Evolutionary conservation across 2,888 invertebrate genomes (phyloP).

Genomic region (Limnephilus lunatus): DNA sequence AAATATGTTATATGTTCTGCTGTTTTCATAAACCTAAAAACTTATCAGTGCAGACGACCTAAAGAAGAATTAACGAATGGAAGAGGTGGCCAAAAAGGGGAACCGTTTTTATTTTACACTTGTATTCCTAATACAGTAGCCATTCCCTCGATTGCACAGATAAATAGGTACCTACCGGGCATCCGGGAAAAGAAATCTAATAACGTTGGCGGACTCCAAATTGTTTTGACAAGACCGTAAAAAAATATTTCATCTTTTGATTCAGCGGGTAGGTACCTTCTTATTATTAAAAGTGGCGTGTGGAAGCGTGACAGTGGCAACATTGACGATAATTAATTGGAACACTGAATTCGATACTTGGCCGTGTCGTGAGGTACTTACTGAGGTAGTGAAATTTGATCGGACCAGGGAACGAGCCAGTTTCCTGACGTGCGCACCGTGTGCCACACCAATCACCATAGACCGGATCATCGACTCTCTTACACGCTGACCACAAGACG

Average conservation of each 20-base stretch:
- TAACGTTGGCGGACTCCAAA: neutral
- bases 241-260: neutral
- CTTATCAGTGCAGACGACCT: too few relatives aligned
- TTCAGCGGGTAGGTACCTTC: neutral
- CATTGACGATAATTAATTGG: neutral
- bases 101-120: too few relatives aligned
- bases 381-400: neutral
- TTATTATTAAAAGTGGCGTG: neutral
- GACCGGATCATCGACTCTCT: slow-evolving; percentile 23
- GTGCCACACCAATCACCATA: neutral
- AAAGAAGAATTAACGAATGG: too few relatives aligned
- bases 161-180: too few relatives aligned
- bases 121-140: too few relatives aligned
- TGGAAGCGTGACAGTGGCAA: neutral
- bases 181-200: neutral
- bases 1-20: too few relatives aligned
- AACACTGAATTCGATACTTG: slow-evolving; percentile 12
- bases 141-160: too few relatives aligned
- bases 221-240: neutral
- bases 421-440: neutral
- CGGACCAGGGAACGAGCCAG: neutral
- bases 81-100: too few relatives aligned
- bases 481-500: neutral
- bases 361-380: neutral
- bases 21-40: too few relatives aligned